Conservation (phyloP, 2,888 invertebrate species). For the Drosophila putrida region DNA sequence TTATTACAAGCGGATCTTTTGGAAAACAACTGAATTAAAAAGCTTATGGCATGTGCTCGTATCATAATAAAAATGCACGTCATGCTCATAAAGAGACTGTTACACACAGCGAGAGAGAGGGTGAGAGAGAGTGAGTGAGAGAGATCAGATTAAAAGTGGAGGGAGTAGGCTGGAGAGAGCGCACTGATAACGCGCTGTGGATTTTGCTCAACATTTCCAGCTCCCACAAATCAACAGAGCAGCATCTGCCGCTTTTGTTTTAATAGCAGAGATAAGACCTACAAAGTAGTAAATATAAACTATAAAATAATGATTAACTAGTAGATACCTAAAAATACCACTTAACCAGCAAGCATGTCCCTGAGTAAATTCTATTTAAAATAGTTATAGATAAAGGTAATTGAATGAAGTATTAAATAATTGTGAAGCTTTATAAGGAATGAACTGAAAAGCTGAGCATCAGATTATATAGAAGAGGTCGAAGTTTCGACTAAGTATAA, state of each 20-base stretch:
- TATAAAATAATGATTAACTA: not conserved
- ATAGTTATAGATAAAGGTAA: not conserved
- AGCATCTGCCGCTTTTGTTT: constrained; percentile 38
- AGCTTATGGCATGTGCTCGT: constrained; percentile 48
- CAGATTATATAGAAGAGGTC: too few species aligned
- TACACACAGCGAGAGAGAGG: constrained; percentile 9
- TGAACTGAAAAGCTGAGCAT: too few species aligned
- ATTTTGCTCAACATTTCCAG: constrained; percentile 21
- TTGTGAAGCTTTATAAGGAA: too few species aligned
- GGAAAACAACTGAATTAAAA: constrained; percentile 28
- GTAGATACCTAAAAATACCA: not conserved
- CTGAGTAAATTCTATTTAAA: too few species aligned
- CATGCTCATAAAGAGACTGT: constrained; percentile 56
- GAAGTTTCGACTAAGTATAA: too few species aligned
- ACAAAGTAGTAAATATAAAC: not conserved
- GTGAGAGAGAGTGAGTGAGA: not conserved
- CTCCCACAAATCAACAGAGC: constrained; percentile 26
- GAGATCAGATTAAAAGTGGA: constrained; percentile 5
- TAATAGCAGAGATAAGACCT: constrained; percentile 38
- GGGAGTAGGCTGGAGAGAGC: constrained; percentile 19
- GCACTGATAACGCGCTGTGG: constrained; percentile 43
- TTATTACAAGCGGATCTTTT: constrained; percentile 51
- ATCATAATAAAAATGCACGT: constrained; percentile 71
- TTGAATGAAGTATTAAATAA: not conserved
- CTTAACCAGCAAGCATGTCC: not conserved